Conservation (phyloP, 2,888 invertebrate species). For the Doris montereyensis region DNA sequence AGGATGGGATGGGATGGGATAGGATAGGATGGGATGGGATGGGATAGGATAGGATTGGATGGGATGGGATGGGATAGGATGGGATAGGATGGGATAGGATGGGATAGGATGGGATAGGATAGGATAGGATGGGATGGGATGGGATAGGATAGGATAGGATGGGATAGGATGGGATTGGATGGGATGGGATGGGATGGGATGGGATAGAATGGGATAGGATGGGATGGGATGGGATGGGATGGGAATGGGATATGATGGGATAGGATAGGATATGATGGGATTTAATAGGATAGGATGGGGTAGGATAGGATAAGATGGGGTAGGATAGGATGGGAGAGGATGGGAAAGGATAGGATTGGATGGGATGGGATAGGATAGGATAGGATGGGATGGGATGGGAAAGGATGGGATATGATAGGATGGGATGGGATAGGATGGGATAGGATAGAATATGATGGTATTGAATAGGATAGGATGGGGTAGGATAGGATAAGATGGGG, state of each 20-base stretch:
- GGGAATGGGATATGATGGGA: not conserved
- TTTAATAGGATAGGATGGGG: too few species aligned
- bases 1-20: conserved; percentile 3
- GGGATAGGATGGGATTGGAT: conserved; percentile 13
- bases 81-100: conserved; percentile 9
- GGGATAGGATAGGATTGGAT: conserved; percentile 26
- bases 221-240: not conserved
- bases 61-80: too few species aligned
- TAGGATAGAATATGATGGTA: not conserved
- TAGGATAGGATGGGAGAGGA: not conserved
- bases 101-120: not conserved
- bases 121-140: conserved; percentile 14
- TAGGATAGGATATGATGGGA: conserved; percentile 1
- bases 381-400: not conserved
- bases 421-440: conserved; percentile 10
- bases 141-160: conserved; percentile 5
- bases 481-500: not conserved
- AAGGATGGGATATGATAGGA: too few species aligned
- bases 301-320: not conserved
- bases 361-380: too few species aligned
- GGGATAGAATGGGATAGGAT: not conserved
- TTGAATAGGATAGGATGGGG: not conserved
- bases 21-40: conserved; percentile 1
- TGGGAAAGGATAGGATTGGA: too few species aligned
- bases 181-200: conserved; percentile 8